A percentile compares a stretch with the other conserved stretches of the same genome.
Evolutionary conservation across 2,797 vertebrate genomes (phyloP).

Genomic region (Setipinna tenuifilis): DNA sequence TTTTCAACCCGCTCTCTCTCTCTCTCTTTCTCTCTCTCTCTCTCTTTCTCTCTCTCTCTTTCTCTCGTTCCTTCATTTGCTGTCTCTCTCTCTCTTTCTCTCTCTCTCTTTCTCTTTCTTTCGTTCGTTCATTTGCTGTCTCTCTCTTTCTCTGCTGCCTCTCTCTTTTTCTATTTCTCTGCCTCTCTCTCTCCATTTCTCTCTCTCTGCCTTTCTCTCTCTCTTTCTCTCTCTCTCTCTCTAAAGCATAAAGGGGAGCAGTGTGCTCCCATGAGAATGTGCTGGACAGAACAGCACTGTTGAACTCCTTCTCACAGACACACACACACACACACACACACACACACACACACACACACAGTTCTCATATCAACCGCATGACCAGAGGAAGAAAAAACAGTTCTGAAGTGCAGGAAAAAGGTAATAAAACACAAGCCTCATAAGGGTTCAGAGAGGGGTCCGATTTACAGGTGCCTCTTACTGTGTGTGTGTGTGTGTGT

Average conservation of each 20-base stretch:
- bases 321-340: background rate
- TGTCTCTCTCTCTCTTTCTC: background rate
- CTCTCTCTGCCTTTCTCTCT: background rate
- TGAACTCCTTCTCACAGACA: background rate
- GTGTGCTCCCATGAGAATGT: conserved; percentile 24
- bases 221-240: conserved; percentile 14
- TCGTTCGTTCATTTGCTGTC: background rate
- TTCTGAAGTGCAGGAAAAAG: conserved; percentile 4
- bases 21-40: background rate
- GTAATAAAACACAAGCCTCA: background rate
- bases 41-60: background rate
- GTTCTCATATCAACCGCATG: conserved; percentile 24
- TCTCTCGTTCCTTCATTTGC: background rate
- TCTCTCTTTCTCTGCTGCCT: background rate
- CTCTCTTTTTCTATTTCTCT: background rate
- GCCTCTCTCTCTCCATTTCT: background rate
- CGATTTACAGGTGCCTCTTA: background rate
- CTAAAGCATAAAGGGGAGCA: conserved; percentile 12
- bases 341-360: conserved; percentile 14
- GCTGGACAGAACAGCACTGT: conserved; percentile 6
- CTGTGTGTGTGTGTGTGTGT: background rate
- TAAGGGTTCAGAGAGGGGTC: conserved; percentile 12
- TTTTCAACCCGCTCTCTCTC: background rate
- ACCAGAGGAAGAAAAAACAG: conserved; percentile 1
- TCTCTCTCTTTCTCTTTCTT: background rate